phyloP scores from a whole-genome alignment of 2,797 vertebrate species.

The Coregonus suidteri region DNA sequence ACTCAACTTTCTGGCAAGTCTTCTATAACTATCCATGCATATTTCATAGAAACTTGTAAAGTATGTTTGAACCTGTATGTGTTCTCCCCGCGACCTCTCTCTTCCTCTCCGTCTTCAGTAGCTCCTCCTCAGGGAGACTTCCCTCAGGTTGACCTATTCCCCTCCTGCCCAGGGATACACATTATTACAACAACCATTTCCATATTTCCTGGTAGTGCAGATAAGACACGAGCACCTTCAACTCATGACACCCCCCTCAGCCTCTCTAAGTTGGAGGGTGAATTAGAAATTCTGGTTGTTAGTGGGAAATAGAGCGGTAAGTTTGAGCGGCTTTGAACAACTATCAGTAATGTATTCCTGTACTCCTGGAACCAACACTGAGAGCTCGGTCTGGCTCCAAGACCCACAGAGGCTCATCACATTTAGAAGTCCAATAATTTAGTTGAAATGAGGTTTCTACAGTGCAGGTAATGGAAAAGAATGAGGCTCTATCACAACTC shows the following conservation, averaged over 20 bases:
- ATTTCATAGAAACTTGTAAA: neutral
- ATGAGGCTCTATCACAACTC: neutral
- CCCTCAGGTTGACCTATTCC: neutral
- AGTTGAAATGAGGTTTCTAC: neutral
- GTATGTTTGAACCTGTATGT: neutral
- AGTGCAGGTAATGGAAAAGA: conserved; percentile 4
- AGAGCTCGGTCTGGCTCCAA: neutral
- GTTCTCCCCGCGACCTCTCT: neutral
- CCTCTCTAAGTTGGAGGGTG: neutral
- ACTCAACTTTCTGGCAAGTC: neutral
- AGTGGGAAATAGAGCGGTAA: neutral
- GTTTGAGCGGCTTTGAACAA: neutral
- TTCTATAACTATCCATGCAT: neutral
- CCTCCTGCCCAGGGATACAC: neutral
- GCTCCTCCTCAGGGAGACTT: neutral
- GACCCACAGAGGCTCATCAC: neutral
- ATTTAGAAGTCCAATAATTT: neutral
- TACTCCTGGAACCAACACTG: neutral
- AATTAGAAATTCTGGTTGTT: neutral
- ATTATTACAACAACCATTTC: neutral
- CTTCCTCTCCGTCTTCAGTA: neutral
- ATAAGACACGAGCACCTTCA: neutral
- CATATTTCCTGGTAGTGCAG: neutral
- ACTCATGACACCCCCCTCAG: neutral
- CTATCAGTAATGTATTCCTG: neutral